These are phyloP conservation scores for Melanerpes formicivorus DNA, from an alignment of 2,113 vertebrate species.

Conservation along the genomic window DNA sequence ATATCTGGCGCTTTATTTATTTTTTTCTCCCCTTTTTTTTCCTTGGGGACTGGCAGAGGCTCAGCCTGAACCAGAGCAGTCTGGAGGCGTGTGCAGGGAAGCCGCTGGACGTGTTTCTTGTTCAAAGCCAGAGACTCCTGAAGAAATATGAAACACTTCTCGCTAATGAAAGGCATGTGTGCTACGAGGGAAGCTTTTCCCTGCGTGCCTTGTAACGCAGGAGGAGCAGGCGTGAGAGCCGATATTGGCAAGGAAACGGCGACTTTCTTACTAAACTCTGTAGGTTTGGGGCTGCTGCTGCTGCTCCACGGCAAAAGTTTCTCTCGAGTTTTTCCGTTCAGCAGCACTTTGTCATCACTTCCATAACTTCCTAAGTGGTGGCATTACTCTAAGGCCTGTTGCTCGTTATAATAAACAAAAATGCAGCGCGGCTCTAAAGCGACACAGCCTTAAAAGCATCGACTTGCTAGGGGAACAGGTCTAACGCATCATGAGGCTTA, in stretches of 20 bases:
- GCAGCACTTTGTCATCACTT: background rate
- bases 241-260: background rate
- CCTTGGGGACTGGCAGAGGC: background rate
- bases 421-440: background rate
- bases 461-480: background rate
- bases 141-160: slow-evolving; percentile 48
- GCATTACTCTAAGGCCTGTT: background rate
- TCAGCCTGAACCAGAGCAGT: background rate
- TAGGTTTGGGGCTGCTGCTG: background rate
- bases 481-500: background rate
- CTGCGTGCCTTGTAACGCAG: background rate
- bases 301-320: background rate
- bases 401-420: background rate
- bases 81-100: slow-evolving; percentile 9
- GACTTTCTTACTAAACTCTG: background rate
- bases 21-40: background rate
- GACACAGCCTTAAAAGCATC: background rate
- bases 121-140: background rate
- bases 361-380: background rate
- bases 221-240: background rate
- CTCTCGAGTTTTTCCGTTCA: background rate
- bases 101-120: slow-evolving; percentile 2
- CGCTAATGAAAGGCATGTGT: slow-evolving; percentile 4
- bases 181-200: background rate
- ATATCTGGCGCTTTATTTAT: slow-evolving; percentile 9